phyloP scores from a whole-genome alignment of 2,113 vertebrate genomes.

The Falcunculus frontatus region DNA sequence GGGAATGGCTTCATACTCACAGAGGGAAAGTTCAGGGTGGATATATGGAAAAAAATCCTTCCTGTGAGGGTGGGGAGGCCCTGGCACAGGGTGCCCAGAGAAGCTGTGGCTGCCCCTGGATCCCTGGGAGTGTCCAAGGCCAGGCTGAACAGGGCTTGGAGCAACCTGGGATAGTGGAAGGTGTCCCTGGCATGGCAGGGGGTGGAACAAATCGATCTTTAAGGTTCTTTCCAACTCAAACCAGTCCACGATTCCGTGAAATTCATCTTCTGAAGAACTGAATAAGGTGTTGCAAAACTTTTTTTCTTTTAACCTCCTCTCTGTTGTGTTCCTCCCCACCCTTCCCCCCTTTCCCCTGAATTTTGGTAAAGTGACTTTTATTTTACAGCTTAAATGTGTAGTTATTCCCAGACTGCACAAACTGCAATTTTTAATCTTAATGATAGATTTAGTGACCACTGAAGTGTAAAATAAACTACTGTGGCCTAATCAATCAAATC shows the following conservation, averaged over 20 bases:
- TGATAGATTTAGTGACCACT: conserved; percentile 28
- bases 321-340: not conserved
- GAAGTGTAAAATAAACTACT: conserved; percentile 30
- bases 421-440: conserved; percentile 31
- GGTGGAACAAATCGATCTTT: rapidly evolving
- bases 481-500: conserved; percentile 53
- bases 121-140: not conserved
- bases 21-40: not conserved
- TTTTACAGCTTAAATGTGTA: not conserved
- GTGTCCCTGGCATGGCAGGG: not conserved
- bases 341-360: not conserved
- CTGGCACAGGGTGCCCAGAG: not conserved
- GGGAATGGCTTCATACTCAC: not conserved
- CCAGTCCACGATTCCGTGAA: not conserved
- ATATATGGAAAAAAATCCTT: not conserved
- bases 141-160: rapidly evolving
- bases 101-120: not conserved
- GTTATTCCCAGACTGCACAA: conserved; percentile 42
- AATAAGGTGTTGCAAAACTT: not conserved
- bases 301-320: not conserved
- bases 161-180: rapidly evolving
- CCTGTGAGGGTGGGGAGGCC: rapidly evolving
- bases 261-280: not conserved
- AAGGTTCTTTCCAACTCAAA: not conserved
- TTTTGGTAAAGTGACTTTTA: not conserved